Evolutionary conservation across 2,797 vertebrate genomes (phyloP), one percentile per base, ranked within the genome.

Genomic region (Coccyzus lansbergi): DNA sequence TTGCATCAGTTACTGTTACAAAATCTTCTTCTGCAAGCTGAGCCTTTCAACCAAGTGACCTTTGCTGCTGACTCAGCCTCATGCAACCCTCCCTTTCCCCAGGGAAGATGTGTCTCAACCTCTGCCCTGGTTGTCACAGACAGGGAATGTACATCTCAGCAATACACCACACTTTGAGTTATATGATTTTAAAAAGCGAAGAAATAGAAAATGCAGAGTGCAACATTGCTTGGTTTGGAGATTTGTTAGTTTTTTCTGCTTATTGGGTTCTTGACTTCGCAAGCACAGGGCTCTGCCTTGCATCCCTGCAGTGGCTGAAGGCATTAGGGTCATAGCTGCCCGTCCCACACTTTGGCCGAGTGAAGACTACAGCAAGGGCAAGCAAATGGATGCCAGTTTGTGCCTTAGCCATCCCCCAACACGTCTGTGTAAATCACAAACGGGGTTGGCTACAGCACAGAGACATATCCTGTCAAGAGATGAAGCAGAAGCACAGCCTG

Each of bases 41-140:
- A 81, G 58, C 56, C 68, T 74, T 28, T 62, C 17, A 21, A 70
- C 92, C 81, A 55, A 94, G 81, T 26, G 88, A 93, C 90, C 92
- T 92, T 69, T 83, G 86, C 81, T 70, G 81, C 88, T 74, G 86
- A 78, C 86, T 95, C 92, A 81, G 86, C 62, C 68, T 64, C 75
- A 29, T 3, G 2, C 19, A 26, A 31, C 58, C 69, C 86, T 83
- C 83, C 78, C 68, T 64, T 34, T 94, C 81, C 78, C 89, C 53
- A 9, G 64, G 69, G 88, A 88, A 53, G 62, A 67, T 42, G 70
- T 38, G 71, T 75, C 68, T 75, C 75, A 92, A 87, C 78, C 84
- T 89, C 88, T 87, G 34, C 71, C 68, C 44, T 0, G 11, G 49
- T 74, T 0, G 4, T 22, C 40, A 25, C 7, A 7, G n/a, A 25